Base-by-base conservation (phyloP, 2,797 vertebrate species). In the Xenops minutus region DNA sequence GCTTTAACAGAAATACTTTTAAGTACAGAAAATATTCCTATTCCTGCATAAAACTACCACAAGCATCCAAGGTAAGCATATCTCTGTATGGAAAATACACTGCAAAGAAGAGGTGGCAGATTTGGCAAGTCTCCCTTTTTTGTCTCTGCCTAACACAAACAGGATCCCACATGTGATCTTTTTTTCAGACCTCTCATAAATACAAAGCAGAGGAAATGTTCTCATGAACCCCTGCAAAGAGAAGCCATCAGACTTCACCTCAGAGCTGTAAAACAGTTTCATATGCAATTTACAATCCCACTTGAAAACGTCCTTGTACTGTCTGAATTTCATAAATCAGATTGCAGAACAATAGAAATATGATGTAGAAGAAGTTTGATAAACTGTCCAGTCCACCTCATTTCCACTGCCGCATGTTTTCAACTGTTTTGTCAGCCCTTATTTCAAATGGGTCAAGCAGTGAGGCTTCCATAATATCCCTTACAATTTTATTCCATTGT, bases 291-390 rank as follows among this genome's bases (percentile, higher is more conserved):
- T 87, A 77, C 72, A 92, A 86, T 80, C 62, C 61, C 91, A 37
- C 71, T 87, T 89, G 74, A 63, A 94, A 92, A 83, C 26, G 71
- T 72, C 64, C 71, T 92, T 68, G 14, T 80, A 61, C 44, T 93
- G 72, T 56, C 80, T 90, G 80, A 36, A 72, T 93, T 90, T 90
- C 94, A 92, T 95, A 96, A 97, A 95, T 92, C 83, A 90, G 48
- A 82, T 32, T 2, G 3, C 44, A 82, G 83, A 82, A 94, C 44
- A 82, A 95, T 10, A 87, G 71, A 79, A 74, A 92, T 76, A 2
- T 69, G 52, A 87, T 18, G 46, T 5, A 72, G 80, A 93, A 87
- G 73, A 58, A 88, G 75, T 21, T 44, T 71, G 84, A 82, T 88
- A 85, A 82, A 56, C 74, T 27, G 5, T 75, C 39, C 41, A 22